Percentiles rank a stretch among this genome's conserved stretches.
phyloP scores from a whole-genome alignment of 1,140 invertebrate genomes.

The Conopomorpha cramerella region DNA sequence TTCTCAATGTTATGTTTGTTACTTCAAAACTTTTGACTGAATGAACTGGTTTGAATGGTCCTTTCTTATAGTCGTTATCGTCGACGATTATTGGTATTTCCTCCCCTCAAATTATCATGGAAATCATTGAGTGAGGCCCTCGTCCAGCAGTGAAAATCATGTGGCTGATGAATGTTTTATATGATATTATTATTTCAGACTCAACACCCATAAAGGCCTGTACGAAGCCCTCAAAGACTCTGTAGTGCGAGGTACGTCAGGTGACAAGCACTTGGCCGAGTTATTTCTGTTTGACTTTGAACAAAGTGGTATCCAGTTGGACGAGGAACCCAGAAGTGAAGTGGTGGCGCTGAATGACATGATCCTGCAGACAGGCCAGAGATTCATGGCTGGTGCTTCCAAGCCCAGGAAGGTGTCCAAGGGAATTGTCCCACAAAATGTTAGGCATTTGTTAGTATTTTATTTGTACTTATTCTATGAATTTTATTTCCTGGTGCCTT shows the following conservation, averaged over 20 bases:
- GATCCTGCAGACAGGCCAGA: constrained; percentile 80
- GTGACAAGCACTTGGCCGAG: constrained; percentile 84
- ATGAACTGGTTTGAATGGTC: no score
- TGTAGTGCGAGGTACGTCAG: constrained; percentile 73
- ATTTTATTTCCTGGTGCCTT: no score
- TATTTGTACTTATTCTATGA: not conserved
- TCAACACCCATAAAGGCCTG: constrained; percentile 87
- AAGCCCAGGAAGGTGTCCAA: constrained; percentile 69
- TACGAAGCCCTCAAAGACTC: constrained; percentile 78
- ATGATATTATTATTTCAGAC: no score
- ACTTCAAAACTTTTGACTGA: no score
- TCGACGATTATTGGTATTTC: no score
- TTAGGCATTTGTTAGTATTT: constrained; percentile 74
- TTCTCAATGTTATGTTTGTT: no score
- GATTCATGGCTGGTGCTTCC: constrained; percentile 80
- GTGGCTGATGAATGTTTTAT: no score
- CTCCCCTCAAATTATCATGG: no score
- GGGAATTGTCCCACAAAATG: constrained; percentile 68
- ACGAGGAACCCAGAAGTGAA: constrained; percentile 71
- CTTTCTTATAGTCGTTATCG: no score
- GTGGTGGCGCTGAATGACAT: constrained; percentile 87
- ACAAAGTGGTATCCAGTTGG: constrained; percentile 93
- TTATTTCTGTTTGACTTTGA: constrained; percentile 97
- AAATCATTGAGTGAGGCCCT: no score
- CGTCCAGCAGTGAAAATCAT: no score